Percentiles rank a stretch among this genome's conserved stretches.
These are phyloP conservation scores for Heliangelus exortis DNA, from an alignment of 2,797 vertebrate species.

Conservation along the genomic window DNA sequence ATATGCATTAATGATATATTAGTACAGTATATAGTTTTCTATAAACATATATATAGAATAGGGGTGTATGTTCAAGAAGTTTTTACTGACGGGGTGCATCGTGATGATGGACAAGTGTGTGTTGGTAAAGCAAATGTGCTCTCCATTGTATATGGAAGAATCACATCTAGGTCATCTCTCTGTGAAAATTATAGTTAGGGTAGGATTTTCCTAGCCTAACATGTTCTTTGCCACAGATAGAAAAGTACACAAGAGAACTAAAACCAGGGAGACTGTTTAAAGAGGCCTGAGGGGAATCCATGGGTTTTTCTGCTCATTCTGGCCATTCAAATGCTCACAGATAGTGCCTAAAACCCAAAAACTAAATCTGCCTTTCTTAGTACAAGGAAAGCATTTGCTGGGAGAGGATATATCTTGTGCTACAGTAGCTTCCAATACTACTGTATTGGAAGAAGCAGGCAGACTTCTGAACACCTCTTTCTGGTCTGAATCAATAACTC, in stretches of 20 bases:
- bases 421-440: not conserved
- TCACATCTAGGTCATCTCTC: not conserved
- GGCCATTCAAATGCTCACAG: not conserved
- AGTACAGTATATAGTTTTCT: not conserved
- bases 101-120: not conserved
- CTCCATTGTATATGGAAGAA: not conserved
- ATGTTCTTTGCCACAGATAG: not conserved
- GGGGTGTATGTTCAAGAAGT: not conserved
- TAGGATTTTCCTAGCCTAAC: not conserved
- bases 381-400: not conserved
- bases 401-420: not conserved
- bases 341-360: not conserved
- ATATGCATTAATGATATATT: not conserved
- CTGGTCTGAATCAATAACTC: not conserved
- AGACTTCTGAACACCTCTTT: not conserved
- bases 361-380: not conserved
- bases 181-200: not conserved
- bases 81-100: not conserved
- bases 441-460: fast-evolving
- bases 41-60: not conserved
- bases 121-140: not conserved
- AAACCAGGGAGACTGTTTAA: not conserved
- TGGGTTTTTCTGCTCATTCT: not conserved
- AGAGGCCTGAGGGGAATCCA: not conserved
- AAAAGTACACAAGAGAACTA: not conserved